Evolutionary conservation across 2,888 invertebrate genomes (phyloP).

Genomic region (Xestia ashworthii): DNA sequence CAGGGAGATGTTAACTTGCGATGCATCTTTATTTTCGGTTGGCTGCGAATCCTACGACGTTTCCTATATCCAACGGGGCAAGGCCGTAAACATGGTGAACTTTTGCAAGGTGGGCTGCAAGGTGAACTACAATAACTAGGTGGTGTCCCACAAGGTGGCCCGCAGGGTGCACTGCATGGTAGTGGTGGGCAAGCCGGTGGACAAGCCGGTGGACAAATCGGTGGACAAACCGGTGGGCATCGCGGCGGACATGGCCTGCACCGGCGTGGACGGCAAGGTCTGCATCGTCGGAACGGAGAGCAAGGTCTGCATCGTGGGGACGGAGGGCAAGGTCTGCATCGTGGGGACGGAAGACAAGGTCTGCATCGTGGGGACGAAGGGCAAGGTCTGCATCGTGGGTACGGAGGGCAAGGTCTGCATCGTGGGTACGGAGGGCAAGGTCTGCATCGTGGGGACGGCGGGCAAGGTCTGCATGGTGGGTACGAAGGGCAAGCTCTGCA

Average conservation of each 20-base stretch:
- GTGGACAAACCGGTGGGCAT: constrained; percentile 43
- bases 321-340: constrained; percentile 21
- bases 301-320: not conserved
- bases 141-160: constrained; percentile 39
- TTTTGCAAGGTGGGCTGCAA: constrained; percentile 71
- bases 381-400: not conserved
- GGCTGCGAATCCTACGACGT: constrained; percentile 75
- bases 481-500: constrained; percentile 37
- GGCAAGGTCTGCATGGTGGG: constrained; percentile 1
- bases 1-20: constrained; percentile 82
- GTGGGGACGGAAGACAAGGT: constrained; percentile 10
- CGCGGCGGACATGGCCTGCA: constrained; percentile 60
- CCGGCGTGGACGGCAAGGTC: constrained; percentile 44
- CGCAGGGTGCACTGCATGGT: constrained; percentile 43
- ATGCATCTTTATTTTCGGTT: constrained; percentile 79
- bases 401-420: not conserved
- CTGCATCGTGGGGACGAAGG: not conserved
- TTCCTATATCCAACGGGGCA: constrained; percentile 80
- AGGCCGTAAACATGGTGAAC: constrained; percentile 80
- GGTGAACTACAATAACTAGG: constrained; percentile 38
- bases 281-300: not conserved
- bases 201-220: not conserved
- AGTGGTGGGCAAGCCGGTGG: constrained; percentile 29
- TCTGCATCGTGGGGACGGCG: not conserved
- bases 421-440: not conserved